phyloP scores from a whole-genome alignment of 2,113 vertebrate genomes.

The Eulemur rufifrons region DNA sequence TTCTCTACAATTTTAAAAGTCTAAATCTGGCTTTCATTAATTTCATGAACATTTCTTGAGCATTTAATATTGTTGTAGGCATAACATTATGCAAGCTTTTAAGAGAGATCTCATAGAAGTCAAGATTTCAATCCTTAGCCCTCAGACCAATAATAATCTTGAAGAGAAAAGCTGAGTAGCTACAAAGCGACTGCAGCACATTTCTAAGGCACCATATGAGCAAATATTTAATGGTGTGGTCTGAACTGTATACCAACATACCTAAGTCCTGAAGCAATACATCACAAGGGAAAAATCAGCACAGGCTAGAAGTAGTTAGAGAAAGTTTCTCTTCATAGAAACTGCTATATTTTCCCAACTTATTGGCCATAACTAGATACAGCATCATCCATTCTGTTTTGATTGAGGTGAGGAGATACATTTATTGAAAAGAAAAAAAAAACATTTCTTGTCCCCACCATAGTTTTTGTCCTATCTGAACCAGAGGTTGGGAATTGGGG shows the following conservation, averaged over 20 bases:
- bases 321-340: constrained; percentile 49
- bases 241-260: constrained; percentile 9
- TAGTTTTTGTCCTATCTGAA: constrained; percentile 44
- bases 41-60: constrained; percentile 32
- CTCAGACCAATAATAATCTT: constrained; percentile 30
- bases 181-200: not conserved
- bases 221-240: constrained; percentile 9
- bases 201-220: constrained; percentile 36
- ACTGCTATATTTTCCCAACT: not conserved
- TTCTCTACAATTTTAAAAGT: constrained; percentile 27
- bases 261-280: not conserved
- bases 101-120: not conserved
- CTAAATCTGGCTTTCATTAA: constrained; percentile 5
- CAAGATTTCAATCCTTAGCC: constrained; percentile 25
- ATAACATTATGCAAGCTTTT: constrained; percentile 21
- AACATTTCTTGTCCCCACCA: constrained; percentile 12
- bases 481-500: constrained; percentile 44
- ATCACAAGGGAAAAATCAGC: not conserved
- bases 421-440: constrained; percentile 57
- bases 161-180: constrained; percentile 34
- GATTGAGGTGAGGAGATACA: constrained; percentile 33
- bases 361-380: constrained; percentile 25
- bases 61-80: not conserved
- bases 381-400: constrained; percentile 46
- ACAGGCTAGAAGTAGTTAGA: not conserved